Percentiles rank a stretch among this genome's conserved stretches.
Evolutionary conservation across 2,797 vertebrate species (phyloP).

Genomic region (Acrocephalus scirpaceus): DNA sequence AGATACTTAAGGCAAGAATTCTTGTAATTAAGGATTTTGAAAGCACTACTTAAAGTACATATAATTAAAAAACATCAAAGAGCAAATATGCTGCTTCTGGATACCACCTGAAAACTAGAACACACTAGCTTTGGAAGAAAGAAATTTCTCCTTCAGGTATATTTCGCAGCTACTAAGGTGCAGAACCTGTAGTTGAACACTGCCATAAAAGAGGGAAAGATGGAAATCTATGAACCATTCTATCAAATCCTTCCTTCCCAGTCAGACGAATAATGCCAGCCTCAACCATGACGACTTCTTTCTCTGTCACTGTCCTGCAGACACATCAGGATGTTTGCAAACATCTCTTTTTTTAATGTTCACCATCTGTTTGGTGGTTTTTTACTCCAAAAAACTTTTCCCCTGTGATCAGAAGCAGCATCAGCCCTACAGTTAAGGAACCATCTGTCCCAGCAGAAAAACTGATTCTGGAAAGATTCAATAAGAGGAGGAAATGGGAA

Average conservation of each 20-base stretch:
- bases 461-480: not conserved
- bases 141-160: constrained; percentile 49
- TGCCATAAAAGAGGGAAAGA: not conserved
- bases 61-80: constrained; percentile 49
- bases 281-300: not conserved
- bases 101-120: constrained; percentile 7
- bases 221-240: not conserved
- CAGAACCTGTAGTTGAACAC: not conserved
- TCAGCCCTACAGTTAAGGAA: not conserved
- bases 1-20: not conserved
- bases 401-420: not conserved
- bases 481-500: not conserved
- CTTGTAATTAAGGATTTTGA: constrained; percentile 12
- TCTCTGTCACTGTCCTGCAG: not conserved
- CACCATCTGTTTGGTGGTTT: constrained; percentile 3
- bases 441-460: constrained; percentile 16
- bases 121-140: not conserved
- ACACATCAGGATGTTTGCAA: not conserved
- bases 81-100: not conserved
- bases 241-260: not conserved
- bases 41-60: not conserved
- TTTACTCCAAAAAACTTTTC: not conserved
- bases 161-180: constrained; percentile 5
- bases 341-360: not conserved
- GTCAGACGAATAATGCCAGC: not conserved